Evolutionary conservation across 2,797 vertebrate species (phyloP).

Genomic region (Ctenosaura bakeri): DNA sequence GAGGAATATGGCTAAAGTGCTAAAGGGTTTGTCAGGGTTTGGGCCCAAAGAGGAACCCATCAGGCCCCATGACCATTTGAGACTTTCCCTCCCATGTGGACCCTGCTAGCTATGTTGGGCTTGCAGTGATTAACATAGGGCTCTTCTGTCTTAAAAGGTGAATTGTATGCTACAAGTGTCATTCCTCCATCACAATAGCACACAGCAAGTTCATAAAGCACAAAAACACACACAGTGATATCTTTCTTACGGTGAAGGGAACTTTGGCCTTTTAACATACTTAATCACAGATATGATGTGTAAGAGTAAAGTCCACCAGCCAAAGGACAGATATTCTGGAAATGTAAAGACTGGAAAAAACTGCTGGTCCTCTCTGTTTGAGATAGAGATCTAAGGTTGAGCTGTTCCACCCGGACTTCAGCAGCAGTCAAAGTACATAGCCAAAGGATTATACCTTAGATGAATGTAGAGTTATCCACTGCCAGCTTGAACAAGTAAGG

Average conservation of each 20-base stretch:
- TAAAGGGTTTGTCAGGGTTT: background rate
- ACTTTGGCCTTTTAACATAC: slow-evolving; percentile 57
- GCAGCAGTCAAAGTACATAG: slow-evolving; percentile 67
- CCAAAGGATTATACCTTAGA: slow-evolving; percentile 30
- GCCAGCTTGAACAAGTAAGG: slow-evolving; percentile 56
- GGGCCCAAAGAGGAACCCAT: background rate
- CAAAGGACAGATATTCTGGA: slow-evolving; percentile 32
- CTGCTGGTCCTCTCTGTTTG: slow-evolving; percentile 63
- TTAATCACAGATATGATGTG: slow-evolving; percentile 31
- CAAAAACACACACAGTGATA: background rate
- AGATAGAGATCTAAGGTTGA: slow-evolving; percentile 54
- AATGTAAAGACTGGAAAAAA: slow-evolving; percentile 45
- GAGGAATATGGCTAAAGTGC: background rate
- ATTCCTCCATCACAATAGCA: background rate
- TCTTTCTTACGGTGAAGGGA: slow-evolving; percentile 48
- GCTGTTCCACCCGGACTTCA: slow-evolving; percentile 70
- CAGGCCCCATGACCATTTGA: background rate
- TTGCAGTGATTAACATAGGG: background rate
- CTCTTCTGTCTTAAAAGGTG: background rate
- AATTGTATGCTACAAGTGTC: background rate
- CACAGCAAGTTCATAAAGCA: background rate
- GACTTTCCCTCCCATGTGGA: background rate
- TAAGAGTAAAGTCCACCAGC: slow-evolving; percentile 62
- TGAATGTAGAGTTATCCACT: background rate
- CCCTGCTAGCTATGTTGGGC: background rate